A percentile compares a stretch with the other conserved stretches of the same genome.
These are phyloP conservation scores for Ethmia dodecea DNA, from an alignment of 2,888 invertebrate genomes.

Conservation along the genomic window DNA sequence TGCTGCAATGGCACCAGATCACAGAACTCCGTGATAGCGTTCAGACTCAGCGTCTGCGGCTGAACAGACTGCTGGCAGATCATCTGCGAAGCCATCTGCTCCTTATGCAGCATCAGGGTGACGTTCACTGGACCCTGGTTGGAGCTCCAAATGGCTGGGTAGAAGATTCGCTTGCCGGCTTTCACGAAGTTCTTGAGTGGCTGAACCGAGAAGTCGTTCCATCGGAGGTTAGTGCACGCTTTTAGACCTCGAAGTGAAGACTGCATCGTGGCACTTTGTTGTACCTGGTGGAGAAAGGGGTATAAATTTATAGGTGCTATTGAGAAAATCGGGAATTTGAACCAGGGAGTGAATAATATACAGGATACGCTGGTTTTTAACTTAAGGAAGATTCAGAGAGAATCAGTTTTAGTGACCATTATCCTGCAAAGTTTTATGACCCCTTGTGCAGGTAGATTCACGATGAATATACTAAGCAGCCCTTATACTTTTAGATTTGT, in stretches of 20 bases:
- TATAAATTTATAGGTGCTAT: background rate
- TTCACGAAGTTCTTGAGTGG: slow-evolving; percentile 65
- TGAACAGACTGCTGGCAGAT: slow-evolving; percentile 80
- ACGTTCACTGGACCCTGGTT: slow-evolving; percentile 81
- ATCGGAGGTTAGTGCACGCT: slow-evolving; percentile 83
- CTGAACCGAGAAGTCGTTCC: slow-evolving; percentile 83
- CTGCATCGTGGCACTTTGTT: slow-evolving; percentile 83
- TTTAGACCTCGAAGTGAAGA: slow-evolving; percentile 83
- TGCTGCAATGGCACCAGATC: slow-evolving; percentile 85
- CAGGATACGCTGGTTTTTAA: too few species aligned
- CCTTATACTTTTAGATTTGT: too few species aligned
- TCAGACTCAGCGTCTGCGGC: slow-evolving; percentile 80
- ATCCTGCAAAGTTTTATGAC: too few species aligned
- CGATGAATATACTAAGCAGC: too few species aligned
- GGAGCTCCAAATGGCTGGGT: slow-evolving; percentile 85
- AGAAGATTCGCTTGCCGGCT: slow-evolving; percentile 85
- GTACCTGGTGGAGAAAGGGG: slow-evolving; percentile 53
- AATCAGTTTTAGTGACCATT: too few species aligned
- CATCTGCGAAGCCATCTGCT: slow-evolving; percentile 79
- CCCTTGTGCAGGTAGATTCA: too few species aligned
- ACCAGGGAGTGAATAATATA: too few species aligned
- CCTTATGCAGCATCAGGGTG: slow-evolving; percentile 81
- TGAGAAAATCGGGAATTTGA: background rate
- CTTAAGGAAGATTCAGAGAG: too few species aligned
- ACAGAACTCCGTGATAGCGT: slow-evolving; percentile 88